Percentiles rank a stretch among this genome's conserved stretches.
Conservation (phyloP, 2,888 invertebrate species). For the Andrena chrysosceles region DNA sequence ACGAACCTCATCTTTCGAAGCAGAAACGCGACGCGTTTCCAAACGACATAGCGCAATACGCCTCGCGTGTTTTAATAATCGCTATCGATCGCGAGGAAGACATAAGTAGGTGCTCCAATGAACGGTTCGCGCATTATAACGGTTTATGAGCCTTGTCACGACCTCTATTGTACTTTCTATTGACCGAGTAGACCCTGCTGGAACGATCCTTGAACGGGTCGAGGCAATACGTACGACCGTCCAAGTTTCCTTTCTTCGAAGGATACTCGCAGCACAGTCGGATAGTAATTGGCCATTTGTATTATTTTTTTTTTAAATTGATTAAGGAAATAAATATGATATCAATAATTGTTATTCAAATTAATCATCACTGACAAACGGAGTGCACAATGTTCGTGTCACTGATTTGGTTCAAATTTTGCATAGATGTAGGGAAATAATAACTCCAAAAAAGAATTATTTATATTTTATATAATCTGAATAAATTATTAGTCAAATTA, state of each 20-base stretch:
- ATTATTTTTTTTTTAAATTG: no score
- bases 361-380: no score
- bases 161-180: slow-evolving; percentile 59
- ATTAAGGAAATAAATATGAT: no score
- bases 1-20: not conserved
- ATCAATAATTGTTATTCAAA: no score
- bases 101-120: slow-evolving; percentile 27
- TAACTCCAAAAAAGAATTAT: no score
- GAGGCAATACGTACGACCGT: not conserved
- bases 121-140: slow-evolving; percentile 40
- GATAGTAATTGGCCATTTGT: no score
- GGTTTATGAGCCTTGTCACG: slow-evolving; percentile 50
- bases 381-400: no score
- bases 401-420: no score
- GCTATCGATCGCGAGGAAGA: slow-evolving; percentile 30
- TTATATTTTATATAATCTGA: no score
- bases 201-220: slow-evolving; percentile 42
- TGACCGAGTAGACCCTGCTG: slow-evolving; percentile 47
- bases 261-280: slow-evolving; percentile 13
- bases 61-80: slow-evolving; percentile 29
- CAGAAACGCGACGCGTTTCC: not conserved
- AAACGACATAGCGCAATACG: not conserved
- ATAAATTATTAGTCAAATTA: no score
- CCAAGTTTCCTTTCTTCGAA: slow-evolving; percentile 25
- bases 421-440: no score